Percentiles rank a stretch among this genome's conserved stretches.
phyloP scores from a whole-genome alignment of 2,797 vertebrate genomes.

The Esox lucius region DNA sequence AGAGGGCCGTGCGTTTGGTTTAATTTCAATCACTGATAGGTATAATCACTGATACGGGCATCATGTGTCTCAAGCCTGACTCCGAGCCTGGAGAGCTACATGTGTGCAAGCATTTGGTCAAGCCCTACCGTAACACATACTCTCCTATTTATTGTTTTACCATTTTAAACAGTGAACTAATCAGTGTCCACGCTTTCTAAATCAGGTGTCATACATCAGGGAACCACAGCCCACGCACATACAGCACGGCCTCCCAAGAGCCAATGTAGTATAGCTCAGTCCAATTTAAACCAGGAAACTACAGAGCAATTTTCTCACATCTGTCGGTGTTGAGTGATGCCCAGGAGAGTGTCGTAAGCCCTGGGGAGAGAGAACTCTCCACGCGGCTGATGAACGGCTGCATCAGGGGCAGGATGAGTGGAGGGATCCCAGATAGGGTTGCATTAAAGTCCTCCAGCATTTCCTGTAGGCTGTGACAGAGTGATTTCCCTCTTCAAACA shows the following conservation, averaged over 20 bases:
- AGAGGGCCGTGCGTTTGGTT: neutral
- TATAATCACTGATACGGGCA: neutral
- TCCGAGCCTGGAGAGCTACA: too few relatives aligned
- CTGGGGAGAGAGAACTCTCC: constrained; percentile 74
- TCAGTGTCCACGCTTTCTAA: neutral
- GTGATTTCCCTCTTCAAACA: neutral
- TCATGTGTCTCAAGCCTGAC: too few relatives aligned
- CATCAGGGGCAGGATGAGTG: constrained; percentile 72
- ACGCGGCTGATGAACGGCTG: constrained; percentile 71
- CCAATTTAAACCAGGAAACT: neutral
- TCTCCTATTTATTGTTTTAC: too few relatives aligned
- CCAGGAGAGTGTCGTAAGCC: constrained; percentile 79
- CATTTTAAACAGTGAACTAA: neutral
- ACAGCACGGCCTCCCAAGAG: neutral
- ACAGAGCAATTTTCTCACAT: constrained; percentile 60
- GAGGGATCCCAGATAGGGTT: constrained; percentile 60
- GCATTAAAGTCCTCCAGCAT: constrained; percentile 69
- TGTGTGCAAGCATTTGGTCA: neutral
- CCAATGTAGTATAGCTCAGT: neutral
- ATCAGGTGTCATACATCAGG: neutral
- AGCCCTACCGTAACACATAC: neutral
- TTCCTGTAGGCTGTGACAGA: constrained; percentile 69
- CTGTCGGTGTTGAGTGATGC: constrained; percentile 67
- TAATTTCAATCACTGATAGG: neutral
- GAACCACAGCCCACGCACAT: neutral